These are phyloP conservation scores for Torymus texanus DNA, from an alignment of 2,888 invertebrate genomes.

Conservation along the genomic window DNA sequence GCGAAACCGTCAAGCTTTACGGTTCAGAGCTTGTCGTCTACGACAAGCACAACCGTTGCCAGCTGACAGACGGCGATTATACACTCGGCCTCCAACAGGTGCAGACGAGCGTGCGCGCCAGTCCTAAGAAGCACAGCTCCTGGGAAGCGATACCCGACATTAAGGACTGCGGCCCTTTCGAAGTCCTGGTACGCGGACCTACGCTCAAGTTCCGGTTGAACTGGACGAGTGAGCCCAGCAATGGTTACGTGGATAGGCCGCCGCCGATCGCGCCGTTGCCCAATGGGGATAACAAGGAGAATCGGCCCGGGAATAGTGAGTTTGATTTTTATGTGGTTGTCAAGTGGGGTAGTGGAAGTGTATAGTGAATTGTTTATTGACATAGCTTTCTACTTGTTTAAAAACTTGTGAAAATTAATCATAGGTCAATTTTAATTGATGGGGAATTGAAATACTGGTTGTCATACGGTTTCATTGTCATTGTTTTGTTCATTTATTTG, in stretches of 20 bases:
- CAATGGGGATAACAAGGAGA: constrained; percentile 74
- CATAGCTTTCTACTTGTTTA: no score
- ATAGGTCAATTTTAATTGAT: no score
- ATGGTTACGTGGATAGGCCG: constrained; percentile 82
- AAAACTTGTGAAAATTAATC: no score
- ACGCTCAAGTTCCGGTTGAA: constrained; percentile 89
- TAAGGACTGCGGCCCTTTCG: constrained; percentile 80
- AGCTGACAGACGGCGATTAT: constrained; percentile 92
- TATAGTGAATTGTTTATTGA: not conserved
- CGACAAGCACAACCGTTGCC: constrained; percentile 91
- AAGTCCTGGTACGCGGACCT: constrained; percentile 87
- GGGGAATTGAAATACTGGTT: no score
- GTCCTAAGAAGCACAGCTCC: constrained; percentile 84
- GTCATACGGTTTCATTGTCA: no score
- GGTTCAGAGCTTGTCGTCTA: constrained; percentile 91
- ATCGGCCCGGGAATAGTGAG: constrained; percentile 73
- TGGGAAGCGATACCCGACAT: constrained; percentile 82
- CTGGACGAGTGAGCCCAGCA: constrained; percentile 87
- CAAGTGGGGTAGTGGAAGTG: not conserved
- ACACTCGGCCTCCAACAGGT: constrained; percentile 90
- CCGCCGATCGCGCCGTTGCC: constrained; percentile 75
- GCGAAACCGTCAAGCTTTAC: constrained; percentile 76
- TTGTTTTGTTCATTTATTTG: no score
- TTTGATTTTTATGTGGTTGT: not conserved
- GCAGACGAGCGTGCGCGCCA: constrained; percentile 73